Evolutionary conservation across 1,140 invertebrate species (phyloP).

Genomic region (Drosophila arawakana): DNA sequence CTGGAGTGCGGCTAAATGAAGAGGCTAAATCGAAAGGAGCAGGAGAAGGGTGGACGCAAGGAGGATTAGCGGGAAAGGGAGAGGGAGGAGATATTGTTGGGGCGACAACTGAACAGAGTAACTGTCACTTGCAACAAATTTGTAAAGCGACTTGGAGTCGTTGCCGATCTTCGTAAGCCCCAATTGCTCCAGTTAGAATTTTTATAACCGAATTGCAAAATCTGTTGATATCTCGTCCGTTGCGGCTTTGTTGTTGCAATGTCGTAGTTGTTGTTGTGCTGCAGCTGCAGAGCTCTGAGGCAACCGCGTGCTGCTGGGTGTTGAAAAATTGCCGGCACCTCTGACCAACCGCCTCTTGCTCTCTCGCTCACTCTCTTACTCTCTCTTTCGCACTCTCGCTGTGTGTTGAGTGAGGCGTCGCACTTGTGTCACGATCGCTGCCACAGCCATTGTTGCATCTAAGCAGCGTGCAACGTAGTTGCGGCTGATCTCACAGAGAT

Average conservation of each 20-base stretch:
- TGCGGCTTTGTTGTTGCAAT: neutral
- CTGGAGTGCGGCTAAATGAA: slow-evolving; percentile 41
- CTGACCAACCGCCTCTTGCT: slow-evolving; percentile 23
- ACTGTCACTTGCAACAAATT: slow-evolving; percentile 76
- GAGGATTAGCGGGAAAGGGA: neutral
- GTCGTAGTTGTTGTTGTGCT: neutral
- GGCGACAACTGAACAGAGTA: slow-evolving; percentile 47
- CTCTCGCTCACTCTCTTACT: neutral
- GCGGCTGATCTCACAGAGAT: slow-evolving; percentile 78
- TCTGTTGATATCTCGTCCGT: slow-evolving; percentile 35
- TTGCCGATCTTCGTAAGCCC: slow-evolving; percentile 8
- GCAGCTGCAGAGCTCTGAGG: neutral
- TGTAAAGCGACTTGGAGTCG: slow-evolving; percentile 40
- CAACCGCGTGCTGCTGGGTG: slow-evolving; percentile 66
- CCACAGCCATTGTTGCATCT: slow-evolving; percentile 74
- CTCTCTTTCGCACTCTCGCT: neutral
- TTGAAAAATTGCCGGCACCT: slow-evolving; percentile 79
- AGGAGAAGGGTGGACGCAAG: too few relatives aligned
- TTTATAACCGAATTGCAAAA: slow-evolving; percentile 66
- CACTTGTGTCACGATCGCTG: slow-evolving; percentile 78
- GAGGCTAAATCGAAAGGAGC: slow-evolving; percentile 2
- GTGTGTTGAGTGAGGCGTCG: slow-evolving; percentile 34
- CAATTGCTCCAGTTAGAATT: slow-evolving; percentile 75
- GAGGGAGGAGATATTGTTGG: neutral
- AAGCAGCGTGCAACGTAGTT: slow-evolving; percentile 43